Base-by-base conservation (phyloP, 2,888 invertebrate genomes). In the Melipona bicolor region DNA sequence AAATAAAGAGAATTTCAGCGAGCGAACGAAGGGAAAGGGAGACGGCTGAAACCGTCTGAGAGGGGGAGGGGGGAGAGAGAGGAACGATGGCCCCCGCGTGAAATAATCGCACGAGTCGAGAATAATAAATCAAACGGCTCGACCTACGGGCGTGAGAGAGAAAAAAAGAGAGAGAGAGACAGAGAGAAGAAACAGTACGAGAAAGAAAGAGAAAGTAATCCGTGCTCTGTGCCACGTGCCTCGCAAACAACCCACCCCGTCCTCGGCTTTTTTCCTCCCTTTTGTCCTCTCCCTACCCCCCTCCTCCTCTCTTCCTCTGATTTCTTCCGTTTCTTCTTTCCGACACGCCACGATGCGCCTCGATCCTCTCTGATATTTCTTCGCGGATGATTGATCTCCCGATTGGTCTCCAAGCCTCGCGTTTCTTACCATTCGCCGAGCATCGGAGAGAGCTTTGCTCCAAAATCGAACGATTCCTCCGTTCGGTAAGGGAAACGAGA, bases 1-100 rank as follows among this genome's bases (percentile, higher is more conserved):
- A 93, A 92, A 93, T 92, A 92, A 92, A 93, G 92, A 92, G 89
- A 89, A 89, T 84, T 84, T 85, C 79, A 70, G 83, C 56, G 59
- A 74, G 71, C 77, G 70, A 70, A 74, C 76, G 82, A 88, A 87
- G 84, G 79, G 80, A 69, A 69, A 69, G 69, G 72, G 77, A 61
- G 78, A 19, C 32, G 61, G 32, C 71, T 43, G 43, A 43, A 43
- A 43, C 43, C 1, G 43, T 43, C 43, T 43, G 43, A 9, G 43
- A 9, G 43, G 1, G 9, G 43, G 68, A 36, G 5, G 27, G 27
- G 27, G 27, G 27, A 27, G 27, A 27, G 27, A 1, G 76, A 27
- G 32, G 77, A 64, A 71, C 49, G 65, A 69, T 50, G 64, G 72
- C 13, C 61, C 43, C 64, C 72, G 86, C 84, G 83, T 79, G 85